phyloP scores from a whole-genome alignment of 2,888 invertebrate species.

The Andrena dorsata region DNA sequence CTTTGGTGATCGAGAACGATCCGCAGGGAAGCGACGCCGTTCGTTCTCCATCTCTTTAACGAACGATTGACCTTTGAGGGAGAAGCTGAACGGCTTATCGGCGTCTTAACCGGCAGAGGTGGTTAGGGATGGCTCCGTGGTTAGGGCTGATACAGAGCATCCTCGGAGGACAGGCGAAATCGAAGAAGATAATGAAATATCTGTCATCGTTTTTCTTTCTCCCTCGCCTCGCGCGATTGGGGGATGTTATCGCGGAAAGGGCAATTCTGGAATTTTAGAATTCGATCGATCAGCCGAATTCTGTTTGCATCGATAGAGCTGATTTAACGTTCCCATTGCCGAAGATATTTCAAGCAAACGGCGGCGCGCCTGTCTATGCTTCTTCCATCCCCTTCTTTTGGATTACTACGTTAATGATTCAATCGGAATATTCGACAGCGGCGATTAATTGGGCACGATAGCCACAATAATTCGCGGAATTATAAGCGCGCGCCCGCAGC shows the following conservation, averaged over 20 bases:
- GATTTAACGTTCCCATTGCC: not conserved
- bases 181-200: slow-evolving; percentile 61
- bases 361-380: not conserved
- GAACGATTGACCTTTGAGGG: slow-evolving; percentile 69
- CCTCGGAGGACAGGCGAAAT: slow-evolving; percentile 20
- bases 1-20: slow-evolving; percentile 72
- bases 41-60: slow-evolving; percentile 62
- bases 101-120: not conserved
- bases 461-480: not conserved
- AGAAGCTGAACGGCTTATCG: slow-evolving; percentile 63
- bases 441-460: not conserved
- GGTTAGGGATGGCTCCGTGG: not conserved
- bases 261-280: slow-evolving; percentile 34
- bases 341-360: not conserved
- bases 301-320: not conserved
- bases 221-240: not conserved
- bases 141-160: slow-evolving; percentile 39
- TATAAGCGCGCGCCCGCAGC: not conserved
- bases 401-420: not conserved
- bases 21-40: slow-evolving; percentile 55
- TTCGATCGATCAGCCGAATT: slow-evolving; percentile 32
- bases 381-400: not conserved
- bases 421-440: not conserved
- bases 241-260: slow-evolving; percentile 18
- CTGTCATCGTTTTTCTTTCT: slow-evolving; percentile 23